phyloP scores from a whole-genome alignment of 1,140 invertebrate genomes.

The Drosophila lini region DNA sequence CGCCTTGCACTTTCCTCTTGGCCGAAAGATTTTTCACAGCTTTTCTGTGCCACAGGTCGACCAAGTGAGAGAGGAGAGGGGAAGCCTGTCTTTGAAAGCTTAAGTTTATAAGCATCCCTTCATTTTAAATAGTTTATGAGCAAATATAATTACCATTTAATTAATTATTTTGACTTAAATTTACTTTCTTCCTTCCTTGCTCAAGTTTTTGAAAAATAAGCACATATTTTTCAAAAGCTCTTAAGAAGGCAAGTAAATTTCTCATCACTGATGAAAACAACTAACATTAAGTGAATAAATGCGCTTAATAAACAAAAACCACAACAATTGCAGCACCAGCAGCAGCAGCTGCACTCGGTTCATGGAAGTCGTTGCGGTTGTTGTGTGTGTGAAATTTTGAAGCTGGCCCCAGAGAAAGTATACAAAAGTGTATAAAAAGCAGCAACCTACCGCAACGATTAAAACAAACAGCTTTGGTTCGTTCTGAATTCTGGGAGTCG shows the following conservation, averaged over 20 bases:
- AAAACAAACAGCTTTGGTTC: slow-evolving; percentile 4
- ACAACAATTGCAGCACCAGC: slow-evolving; percentile 24
- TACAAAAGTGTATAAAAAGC: slow-evolving; percentile 59
- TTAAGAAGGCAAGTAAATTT: not conserved
- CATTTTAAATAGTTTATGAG: too few relatives aligned
- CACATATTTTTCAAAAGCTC: not conserved
- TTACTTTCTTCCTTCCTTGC: too few relatives aligned
- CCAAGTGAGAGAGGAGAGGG: slow-evolving; percentile 35
- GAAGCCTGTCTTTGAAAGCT: not conserved
- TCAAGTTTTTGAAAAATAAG: not conserved
- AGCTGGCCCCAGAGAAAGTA: slow-evolving; percentile 46
- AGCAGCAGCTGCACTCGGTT: slow-evolving; percentile 25
- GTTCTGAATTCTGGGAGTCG: slow-evolving; percentile 43
- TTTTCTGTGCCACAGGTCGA: slow-evolving; percentile 71
- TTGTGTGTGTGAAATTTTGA: slow-evolving; percentile 66
- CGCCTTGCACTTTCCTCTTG: slow-evolving; percentile 61
- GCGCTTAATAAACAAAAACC: slow-evolving; percentile 70
- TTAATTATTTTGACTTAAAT: not conserved
- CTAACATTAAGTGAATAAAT: slow-evolving; percentile 63
- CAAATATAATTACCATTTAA: not conserved
- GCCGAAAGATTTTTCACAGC: slow-evolving; percentile 33
- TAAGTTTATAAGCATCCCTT: not conserved
- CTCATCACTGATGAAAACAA: slow-evolving; percentile 10
- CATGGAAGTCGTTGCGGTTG: slow-evolving; percentile 36
- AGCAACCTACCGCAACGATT: slow-evolving; percentile 25